A percentile compares a stretch with the other conserved stretches of the same genome.
Evolutionary conservation across 2,888 invertebrate genomes (phyloP).

Genomic region (Stenichneumon culpator): DNA sequence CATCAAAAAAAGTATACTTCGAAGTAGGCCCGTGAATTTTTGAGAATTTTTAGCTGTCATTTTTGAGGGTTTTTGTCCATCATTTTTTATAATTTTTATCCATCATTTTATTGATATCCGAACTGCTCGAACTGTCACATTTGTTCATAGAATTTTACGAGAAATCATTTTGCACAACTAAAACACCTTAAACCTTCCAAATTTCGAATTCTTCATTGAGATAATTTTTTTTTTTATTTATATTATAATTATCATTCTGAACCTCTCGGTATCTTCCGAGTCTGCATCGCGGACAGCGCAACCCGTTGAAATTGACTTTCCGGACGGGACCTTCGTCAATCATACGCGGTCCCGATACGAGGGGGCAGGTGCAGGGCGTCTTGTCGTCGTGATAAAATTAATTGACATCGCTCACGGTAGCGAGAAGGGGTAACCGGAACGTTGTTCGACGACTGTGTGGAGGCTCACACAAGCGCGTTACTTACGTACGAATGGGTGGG

Average conservation of each 20-base stretch:
- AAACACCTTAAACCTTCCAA: too few relatives aligned
- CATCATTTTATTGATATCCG: too few relatives aligned
- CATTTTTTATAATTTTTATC: too few relatives aligned
- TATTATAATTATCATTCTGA: not conserved
- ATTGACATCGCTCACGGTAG: constrained; percentile 42
- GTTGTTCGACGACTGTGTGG: not conserved
- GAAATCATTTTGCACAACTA: too few relatives aligned
- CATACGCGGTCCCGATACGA: constrained; percentile 21
- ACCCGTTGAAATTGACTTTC: constrained; percentile 28
- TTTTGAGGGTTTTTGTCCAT: too few relatives aligned
- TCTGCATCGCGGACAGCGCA: not conserved
- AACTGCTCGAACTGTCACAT: too few relatives aligned
- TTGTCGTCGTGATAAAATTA: constrained; percentile 46
- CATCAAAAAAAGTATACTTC: not conserved
- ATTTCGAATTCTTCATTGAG: too few relatives aligned
- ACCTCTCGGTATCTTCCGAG: not conserved
- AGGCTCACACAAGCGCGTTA: not conserved
- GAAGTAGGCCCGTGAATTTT: too few relatives aligned
- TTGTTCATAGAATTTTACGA: too few relatives aligned
- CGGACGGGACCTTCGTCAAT: constrained; percentile 37
- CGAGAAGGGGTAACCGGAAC: constrained; percentile 17
- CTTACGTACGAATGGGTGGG: constrained; percentile 1
- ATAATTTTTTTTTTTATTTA: not conserved
- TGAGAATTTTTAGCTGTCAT: too few relatives aligned
- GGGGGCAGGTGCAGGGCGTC: constrained; percentile 37